Percentiles rank a stretch among this genome's conserved stretches.
Evolutionary conservation across 1,140 invertebrate species (phyloP).

Genomic region (Scaptodrosophila lebanonensis): DNA sequence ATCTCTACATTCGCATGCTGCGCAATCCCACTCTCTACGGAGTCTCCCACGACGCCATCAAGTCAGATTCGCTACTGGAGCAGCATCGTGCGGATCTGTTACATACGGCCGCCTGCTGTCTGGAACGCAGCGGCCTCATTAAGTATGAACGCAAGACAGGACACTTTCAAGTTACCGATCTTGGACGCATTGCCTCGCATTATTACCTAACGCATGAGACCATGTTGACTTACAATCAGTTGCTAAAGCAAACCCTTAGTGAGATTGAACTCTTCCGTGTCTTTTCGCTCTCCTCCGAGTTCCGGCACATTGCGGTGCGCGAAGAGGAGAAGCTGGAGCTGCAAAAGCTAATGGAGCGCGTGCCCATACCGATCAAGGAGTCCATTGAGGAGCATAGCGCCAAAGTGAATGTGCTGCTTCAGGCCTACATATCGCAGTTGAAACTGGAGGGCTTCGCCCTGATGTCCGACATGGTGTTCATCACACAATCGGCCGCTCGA

Average conservation of each 20-base stretch:
- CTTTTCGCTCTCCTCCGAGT: slow-evolving; percentile 97
- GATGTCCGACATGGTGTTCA: slow-evolving; percentile 99
- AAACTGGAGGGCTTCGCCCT: slow-evolving; percentile 99
- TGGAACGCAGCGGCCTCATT: slow-evolving; percentile 94
- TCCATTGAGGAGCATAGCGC: slow-evolving; percentile 98
- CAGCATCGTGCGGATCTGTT: slow-evolving; percentile 94
- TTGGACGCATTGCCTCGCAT: slow-evolving; percentile 98
- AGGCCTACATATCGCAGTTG: slow-evolving; percentile 98
- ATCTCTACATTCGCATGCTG: slow-evolving; percentile 95
- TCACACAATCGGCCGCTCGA: slow-evolving; percentile 97
- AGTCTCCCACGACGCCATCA: slow-evolving; percentile 87
- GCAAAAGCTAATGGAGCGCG: slow-evolving; percentile 97
- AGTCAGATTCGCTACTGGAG: slow-evolving; percentile 91
- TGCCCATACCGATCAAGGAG: slow-evolving; percentile 99
- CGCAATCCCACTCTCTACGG: slow-evolving; percentile 93
- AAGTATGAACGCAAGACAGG: slow-evolving; percentile 98
- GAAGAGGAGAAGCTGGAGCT: slow-evolving; percentile 99
- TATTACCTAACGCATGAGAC: slow-evolving; percentile 99
- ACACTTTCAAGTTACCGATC: slow-evolving; percentile 93
- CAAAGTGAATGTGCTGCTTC: slow-evolving; percentile 94
- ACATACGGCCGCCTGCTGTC: slow-evolving; percentile 94
- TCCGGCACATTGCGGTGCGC: slow-evolving; percentile 93
- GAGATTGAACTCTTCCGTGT: slow-evolving; percentile 99
- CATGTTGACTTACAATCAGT: slow-evolving; percentile 97
- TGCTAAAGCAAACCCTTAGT: slow-evolving; percentile 96